Evolutionary conservation across 1,140 invertebrate species (phyloP), one percentile per base, ranked within the genome.

Genomic region (Bombus waltoni): DNA sequence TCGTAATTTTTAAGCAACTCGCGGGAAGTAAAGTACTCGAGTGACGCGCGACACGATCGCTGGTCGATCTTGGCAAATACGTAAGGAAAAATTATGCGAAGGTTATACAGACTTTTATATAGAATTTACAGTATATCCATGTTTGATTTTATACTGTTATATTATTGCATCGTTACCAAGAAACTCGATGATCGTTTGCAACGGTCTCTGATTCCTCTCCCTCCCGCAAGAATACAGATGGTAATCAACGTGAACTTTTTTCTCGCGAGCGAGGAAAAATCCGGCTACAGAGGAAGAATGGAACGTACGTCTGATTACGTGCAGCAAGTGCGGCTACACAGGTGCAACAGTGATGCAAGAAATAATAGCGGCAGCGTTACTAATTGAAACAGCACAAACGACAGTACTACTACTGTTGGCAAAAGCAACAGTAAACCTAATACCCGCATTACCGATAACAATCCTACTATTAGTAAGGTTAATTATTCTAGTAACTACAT

Each of bases 301-400:
- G 28, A 71, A 40, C 68, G 38, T 71, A n/a, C 15, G 25, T 38
- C 35, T 40, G 35, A 15, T 35, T 42, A 71, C 25, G 22, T 25
- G 28, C 1, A 3, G 13, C 5, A 28, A 44, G 1, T 9, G 3
- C 4, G 2, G n/a, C 6, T n/a, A 25, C 42, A 73, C 42, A 73
- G 71, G 71, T 73, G 42, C 8, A 71, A 71, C 25, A n/a, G 70
- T 47, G 71, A 44, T 32, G 71, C 71, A 73, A 73, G 71, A 22
- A 73, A 73, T 73, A 73, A 73, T 32, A 73, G n/a, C 28, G 8
- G 71, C 28, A 22, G 71, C 71, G 42, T 73, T 47, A 32, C 71
- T 73, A 73, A 73, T 73, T 73, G 71, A 73, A 44, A 44, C 71
- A 44, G 40, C n/a, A 18, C 15, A 4, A 73, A 15, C 40, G 42